These are phyloP conservation scores for Theretra japonica DNA, from an alignment of 2,888 invertebrate genomes.

Conservation along the genomic window DNA sequence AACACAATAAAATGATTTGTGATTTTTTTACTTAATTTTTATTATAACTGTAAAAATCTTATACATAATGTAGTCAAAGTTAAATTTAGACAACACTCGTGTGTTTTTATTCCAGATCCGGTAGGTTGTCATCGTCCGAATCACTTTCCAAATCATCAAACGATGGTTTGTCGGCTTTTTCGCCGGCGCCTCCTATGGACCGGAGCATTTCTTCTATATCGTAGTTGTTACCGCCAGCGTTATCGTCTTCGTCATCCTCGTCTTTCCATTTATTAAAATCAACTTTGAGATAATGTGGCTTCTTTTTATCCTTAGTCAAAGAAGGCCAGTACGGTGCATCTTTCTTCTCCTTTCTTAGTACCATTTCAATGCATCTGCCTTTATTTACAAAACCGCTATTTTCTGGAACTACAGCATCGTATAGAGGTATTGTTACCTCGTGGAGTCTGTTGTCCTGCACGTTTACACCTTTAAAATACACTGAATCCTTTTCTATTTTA, in stretches of 20 bases:
- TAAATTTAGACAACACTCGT: constrained; percentile 59
- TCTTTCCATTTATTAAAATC: constrained; percentile 99
- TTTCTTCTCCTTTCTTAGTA: constrained; percentile 89
- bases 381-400: constrained; percentile 89
- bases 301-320: constrained; percentile 93
- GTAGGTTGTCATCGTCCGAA: constrained; percentile 92
- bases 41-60: constrained; percentile 83
- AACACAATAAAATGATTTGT: constrained; percentile 28
- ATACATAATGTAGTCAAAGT: constrained; percentile 75
- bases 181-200: constrained; percentile 81
- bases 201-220: constrained; percentile 90
- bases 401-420: constrained; percentile 92
- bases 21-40: constrained; percentile 53
- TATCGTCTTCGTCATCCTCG: constrained; percentile 95
- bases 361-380: constrained; percentile 90
- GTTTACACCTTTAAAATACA: constrained; percentile 94
- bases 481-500: constrained; percentile 89
- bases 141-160: constrained; percentile 92
- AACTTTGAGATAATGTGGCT: constrained; percentile 97
- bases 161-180: constrained; percentile 86
- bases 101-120: constrained; percentile 87
- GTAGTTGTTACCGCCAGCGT: constrained; percentile 67
- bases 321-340: constrained; percentile 94
- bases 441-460: constrained; percentile 93
- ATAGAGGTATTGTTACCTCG: constrained; percentile 94